These are phyloP conservation scores for Cyclophora albipunctata DNA, from an alignment of 2,888 invertebrate genomes.

Conservation along the genomic window DNA sequence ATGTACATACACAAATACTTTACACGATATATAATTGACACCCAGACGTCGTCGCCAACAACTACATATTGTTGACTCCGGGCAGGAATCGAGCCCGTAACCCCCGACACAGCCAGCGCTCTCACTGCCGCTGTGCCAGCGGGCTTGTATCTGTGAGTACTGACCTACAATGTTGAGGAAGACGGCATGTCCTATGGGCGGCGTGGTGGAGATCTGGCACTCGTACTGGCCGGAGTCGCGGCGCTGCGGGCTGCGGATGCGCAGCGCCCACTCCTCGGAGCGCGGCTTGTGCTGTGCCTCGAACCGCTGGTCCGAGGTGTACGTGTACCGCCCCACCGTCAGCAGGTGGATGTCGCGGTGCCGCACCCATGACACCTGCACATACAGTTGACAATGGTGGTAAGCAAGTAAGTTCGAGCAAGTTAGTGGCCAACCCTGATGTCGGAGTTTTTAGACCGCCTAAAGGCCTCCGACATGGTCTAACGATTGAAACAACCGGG, in stretches of 20 bases:
- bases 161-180: slow-evolving; percentile 89
- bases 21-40: too few relatives aligned
- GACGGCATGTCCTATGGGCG: slow-evolving; percentile 88
- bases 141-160: slow-evolving; percentile 48
- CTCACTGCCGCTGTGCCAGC: slow-evolving; percentile 91
- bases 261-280: slow-evolving; percentile 90
- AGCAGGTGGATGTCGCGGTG: slow-evolving; percentile 93
- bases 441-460: too few relatives aligned
- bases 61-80: too few relatives aligned
- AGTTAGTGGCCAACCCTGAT: too few relatives aligned
- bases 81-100: too few relatives aligned
- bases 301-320: slow-evolving; percentile 87
- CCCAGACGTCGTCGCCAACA: too few relatives aligned
- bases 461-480: too few relatives aligned
- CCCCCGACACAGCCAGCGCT: slow-evolving; percentile 65
- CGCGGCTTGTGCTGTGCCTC: slow-evolving; percentile 88
- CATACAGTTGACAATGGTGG: neutral
- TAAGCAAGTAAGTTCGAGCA: too few relatives aligned
- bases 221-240: slow-evolving; percentile 93
- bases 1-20: too few relatives aligned
- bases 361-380: slow-evolving; percentile 93
- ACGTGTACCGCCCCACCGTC: slow-evolving; percentile 92
- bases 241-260: slow-evolving; percentile 79
- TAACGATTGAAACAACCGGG: too few relatives aligned
- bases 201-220: slow-evolving; percentile 93